Base-by-base conservation (phyloP, 2,888 invertebrate genomes). In the Harpalus rufipes region DNA sequence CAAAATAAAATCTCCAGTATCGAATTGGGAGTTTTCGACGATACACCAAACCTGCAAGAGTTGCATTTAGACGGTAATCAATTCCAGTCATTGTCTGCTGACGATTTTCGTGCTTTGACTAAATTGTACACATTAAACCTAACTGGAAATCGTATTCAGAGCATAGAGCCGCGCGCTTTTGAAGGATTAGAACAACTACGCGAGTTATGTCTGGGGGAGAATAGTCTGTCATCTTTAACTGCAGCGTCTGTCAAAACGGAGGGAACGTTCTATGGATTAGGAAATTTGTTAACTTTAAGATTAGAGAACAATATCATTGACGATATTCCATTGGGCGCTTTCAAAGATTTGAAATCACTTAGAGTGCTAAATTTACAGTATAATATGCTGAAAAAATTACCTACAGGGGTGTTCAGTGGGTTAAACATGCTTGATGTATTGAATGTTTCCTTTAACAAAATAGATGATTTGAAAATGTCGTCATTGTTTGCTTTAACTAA, bases 41-140 rank as follows among this genome's bases (percentile, higher is more conserved):
- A 86, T 65, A 63, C 80, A 14, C 81, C 86, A 25, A 21, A 56
- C 14, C n/a, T 86, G 16, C 63, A 84, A 78, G 16, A 72, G 21
- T 16, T 86, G 21, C 56, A 65, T 84, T 76, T 86, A 78, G 81
- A 86, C 32, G 61, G 81, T 16, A 86, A 86, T 72, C 18, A 76
- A 21, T 65, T 86, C 12, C 59, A 18, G 32, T 39, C n/a, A 10
- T n/a, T 86, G 41, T 16, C 56, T 44, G 76, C 12, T 7, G 41
- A 80, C 56, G 51, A 39, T 8, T 86, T 86, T 58, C 41, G 56
- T 16, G 59, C 44, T 63, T 44, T 86, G 44, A 18, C 74, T 56
- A 63, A 74, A 32, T 58, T 86, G 41, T n/a, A 56, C 8, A 14
- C 21, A 10, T 65, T 86, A 65, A 81, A 86, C 76, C 74, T 86